These are phyloP conservation scores for Phoenicopterus ruber DNA, from an alignment of 2,113 vertebrate genomes.

Conservation along the genomic window DNA sequence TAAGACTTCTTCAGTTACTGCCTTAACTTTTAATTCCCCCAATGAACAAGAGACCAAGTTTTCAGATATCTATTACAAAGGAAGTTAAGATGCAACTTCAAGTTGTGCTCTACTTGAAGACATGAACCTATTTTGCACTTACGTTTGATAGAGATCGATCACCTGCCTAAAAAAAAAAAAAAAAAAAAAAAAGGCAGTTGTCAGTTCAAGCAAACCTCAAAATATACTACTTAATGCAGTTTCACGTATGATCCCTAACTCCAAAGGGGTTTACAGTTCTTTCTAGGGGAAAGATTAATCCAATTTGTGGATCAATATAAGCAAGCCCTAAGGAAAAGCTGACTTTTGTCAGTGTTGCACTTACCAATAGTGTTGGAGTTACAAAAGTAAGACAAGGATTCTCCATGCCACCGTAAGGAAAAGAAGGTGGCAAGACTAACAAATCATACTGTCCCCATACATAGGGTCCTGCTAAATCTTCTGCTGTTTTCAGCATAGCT, in stretches of 20 bases:
- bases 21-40: not conserved
- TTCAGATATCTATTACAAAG: not conserved
- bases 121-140: slow-evolving; percentile 71
- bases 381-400: slow-evolving; percentile 97
- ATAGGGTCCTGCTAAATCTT: slow-evolving; percentile 90
- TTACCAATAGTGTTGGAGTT: slow-evolving; percentile 92
- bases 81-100: not conserved
- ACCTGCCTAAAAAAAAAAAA: slow-evolving; percentile 81
- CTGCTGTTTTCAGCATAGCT: slow-evolving; percentile 89
- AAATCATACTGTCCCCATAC: slow-evolving; percentile 96
- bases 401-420: slow-evolving; percentile 97
- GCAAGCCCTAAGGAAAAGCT: not conserved
- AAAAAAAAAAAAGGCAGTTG: not conserved
- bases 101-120: not conserved
- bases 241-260: not conserved
- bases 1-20: not conserved
- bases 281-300: not conserved
- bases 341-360: not conserved
- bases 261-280: not conserved
- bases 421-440: slow-evolving; percentile 92
- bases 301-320: not conserved
- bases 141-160: slow-evolving; percentile 92
- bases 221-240: not conserved
- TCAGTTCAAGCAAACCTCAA: not conserved
- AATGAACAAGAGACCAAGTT: not conserved